These are phyloP conservation scores for Luidia sarsii DNA, from an alignment of 53 echinoderm and acorn worm genomes.

Conservation along the genomic window DNA sequence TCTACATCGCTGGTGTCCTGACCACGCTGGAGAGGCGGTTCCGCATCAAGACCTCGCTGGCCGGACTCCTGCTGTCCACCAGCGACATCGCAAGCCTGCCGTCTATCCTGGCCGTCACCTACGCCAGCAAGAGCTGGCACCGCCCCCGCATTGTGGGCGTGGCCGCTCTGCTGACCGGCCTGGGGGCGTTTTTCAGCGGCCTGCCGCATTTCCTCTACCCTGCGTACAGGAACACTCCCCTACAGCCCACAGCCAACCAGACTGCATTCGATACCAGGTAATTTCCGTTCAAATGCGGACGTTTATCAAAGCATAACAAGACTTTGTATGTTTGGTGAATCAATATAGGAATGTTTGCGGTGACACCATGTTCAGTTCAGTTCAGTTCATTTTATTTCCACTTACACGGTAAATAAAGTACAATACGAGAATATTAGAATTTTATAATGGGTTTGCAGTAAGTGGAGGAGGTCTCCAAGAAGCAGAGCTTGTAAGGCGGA, in stretches of 20 bases:
- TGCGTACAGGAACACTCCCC: neutral
- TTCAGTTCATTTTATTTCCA: too few relatives aligned
- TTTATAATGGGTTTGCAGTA: too few relatives aligned
- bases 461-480: too few relatives aligned
- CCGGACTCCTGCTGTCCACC: constrained; percentile 13
- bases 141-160: constrained; percentile 41
- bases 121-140: constrained; percentile 24
- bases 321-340: too few relatives aligned
- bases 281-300: too few relatives aligned
- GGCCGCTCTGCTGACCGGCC: neutral
- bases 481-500: too few relatives aligned
- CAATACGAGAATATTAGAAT: too few relatives aligned
- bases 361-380: too few relatives aligned
- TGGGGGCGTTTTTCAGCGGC: constrained; percentile 26
- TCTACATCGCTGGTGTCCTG: constrained; percentile 30
- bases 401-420: too few relatives aligned
- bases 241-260: too few relatives aligned
- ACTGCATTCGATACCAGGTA: neutral
- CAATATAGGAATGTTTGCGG: too few relatives aligned
- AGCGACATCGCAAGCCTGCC: constrained; percentile 29
- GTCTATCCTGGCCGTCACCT: constrained; percentile 21
- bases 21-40: constrained; percentile 47
- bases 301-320: too few relatives aligned
- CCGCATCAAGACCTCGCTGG: constrained; percentile 24
- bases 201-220: constrained; percentile 48